Percentiles rank a stretch among this genome's conserved stretches.
phyloP scores from a whole-genome alignment of 2,113 vertebrate species.

The Sigmodon hispidus region DNA sequence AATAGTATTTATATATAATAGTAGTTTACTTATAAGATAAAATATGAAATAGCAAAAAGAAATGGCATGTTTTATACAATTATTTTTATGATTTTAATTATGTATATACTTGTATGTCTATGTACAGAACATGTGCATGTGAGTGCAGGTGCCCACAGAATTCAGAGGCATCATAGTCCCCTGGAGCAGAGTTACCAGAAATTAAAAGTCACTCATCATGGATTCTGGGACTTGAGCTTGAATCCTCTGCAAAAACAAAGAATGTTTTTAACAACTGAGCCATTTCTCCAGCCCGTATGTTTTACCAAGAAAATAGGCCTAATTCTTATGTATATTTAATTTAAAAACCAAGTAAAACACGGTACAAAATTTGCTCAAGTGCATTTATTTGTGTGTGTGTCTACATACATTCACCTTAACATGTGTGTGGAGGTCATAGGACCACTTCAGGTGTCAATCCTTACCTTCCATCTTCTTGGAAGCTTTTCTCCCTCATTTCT shows the following conservation, averaged over 20 bases:
- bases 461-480: not conserved
- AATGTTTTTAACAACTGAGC: not conserved
- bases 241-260: not conserved
- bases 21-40: not conserved
- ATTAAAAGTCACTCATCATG: not conserved
- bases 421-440: not conserved
- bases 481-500: not conserved
- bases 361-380: not conserved
- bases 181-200: not conserved
- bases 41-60: not conserved
- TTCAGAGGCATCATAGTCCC: not conserved
- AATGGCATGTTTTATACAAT: not conserved
- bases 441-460: too few species aligned
- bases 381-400: not conserved
- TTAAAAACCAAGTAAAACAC: not conserved
- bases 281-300: not conserved
- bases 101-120: not conserved
- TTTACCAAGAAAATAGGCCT: not conserved
- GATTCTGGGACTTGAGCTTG: not conserved
- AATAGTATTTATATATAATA: not conserved
- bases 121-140: not conserved
- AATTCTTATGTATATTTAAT: not conserved
- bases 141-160: not conserved
- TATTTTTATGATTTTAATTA: not conserved
- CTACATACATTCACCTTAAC: not conserved